Evolutionary conservation across 2,888 invertebrate species (phyloP).

Genomic region (Torymus texanus): DNA sequence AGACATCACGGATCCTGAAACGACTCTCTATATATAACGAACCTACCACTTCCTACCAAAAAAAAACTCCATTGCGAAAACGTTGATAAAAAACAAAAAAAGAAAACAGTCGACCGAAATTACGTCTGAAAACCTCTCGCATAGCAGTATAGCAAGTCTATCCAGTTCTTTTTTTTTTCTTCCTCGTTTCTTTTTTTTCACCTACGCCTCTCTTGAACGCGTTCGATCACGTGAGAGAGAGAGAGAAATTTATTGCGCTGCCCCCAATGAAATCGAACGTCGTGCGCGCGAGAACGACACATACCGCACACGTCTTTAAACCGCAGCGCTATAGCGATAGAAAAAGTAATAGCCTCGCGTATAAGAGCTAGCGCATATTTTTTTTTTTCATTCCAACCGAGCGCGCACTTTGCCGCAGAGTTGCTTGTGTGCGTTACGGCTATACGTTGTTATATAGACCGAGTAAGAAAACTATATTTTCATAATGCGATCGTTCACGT

Average conservation of each 20-base stretch:
- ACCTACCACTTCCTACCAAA: not conserved
- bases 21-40: too few relatives aligned
- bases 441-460: too few relatives aligned
- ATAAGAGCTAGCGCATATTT: not conserved
- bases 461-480: too few relatives aligned
- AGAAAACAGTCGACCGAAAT: not conserved
- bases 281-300: not conserved
- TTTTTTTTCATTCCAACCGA: slow-evolving; percentile 16
- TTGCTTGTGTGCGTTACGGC: too few relatives aligned
- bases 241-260: slow-evolving; percentile 40
- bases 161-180: slow-evolving; percentile 30
- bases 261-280: slow-evolving; percentile 36
- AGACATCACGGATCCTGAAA: too few relatives aligned
- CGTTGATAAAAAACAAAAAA: slow-evolving; percentile 5
- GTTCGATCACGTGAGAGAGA: slow-evolving; percentile 35
- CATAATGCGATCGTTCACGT: too few relatives aligned
- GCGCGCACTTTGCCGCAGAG: too few relatives aligned
- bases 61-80: not conserved
- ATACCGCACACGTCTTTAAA: slow-evolving; percentile 22
- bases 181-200: not conserved
- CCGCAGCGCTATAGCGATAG: slow-evolving; percentile 17
- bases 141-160: not conserved
- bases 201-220: not conserved
- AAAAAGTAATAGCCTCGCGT: slow-evolving; percentile 39
- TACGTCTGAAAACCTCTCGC: not conserved